Evolutionary conservation across 2,888 invertebrate genomes (phyloP).

Genomic region (Hypomecis atomaria): DNA sequence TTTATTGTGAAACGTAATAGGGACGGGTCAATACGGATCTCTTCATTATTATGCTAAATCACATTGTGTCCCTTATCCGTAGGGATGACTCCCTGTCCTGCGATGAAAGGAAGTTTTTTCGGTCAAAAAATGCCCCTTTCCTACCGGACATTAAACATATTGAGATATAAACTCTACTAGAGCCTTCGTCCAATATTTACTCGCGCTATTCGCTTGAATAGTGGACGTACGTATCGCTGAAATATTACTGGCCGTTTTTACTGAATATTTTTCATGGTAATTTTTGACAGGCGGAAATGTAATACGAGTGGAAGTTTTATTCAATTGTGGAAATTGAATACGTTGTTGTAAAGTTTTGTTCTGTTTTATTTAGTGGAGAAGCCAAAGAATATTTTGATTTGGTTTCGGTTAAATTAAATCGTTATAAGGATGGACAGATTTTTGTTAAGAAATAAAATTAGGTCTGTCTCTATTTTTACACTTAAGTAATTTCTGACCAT

Average conservation of each 20-base stretch:
- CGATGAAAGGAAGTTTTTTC: slow-evolving; percentile 60
- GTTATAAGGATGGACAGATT: no score
- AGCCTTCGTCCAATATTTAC: slow-evolving; percentile 72
- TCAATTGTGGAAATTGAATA: slow-evolving; percentile 17
- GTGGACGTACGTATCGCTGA: slow-evolving; percentile 43
- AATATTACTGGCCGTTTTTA: slow-evolving; percentile 47
- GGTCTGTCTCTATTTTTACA: no score
- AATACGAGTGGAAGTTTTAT: slow-evolving; percentile 32
- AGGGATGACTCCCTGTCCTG: slow-evolving; percentile 57
- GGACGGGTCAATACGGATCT: slow-evolving; percentile 52
- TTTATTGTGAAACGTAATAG: slow-evolving; percentile 41
- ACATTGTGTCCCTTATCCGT: slow-evolving; percentile 65
- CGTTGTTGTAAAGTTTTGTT: slow-evolving; percentile 10
- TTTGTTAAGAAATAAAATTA: no score
- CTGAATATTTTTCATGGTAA: slow-evolving; percentile 44
- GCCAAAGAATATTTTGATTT: neutral
- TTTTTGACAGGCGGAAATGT: slow-evolving; percentile 41
- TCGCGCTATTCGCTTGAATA: slow-evolving; percentile 49
- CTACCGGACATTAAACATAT: slow-evolving; percentile 70
- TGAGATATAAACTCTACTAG: slow-evolving; percentile 62
- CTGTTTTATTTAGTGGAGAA: slow-evolving; percentile 1
- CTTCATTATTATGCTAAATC: slow-evolving; percentile 75
- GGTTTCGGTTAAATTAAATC: neutral
- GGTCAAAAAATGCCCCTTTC: slow-evolving; percentile 49
- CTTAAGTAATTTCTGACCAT: no score